Base-by-base conservation (phyloP, 2,888 invertebrate genomes). In the Maniola hyperantus region DNA sequence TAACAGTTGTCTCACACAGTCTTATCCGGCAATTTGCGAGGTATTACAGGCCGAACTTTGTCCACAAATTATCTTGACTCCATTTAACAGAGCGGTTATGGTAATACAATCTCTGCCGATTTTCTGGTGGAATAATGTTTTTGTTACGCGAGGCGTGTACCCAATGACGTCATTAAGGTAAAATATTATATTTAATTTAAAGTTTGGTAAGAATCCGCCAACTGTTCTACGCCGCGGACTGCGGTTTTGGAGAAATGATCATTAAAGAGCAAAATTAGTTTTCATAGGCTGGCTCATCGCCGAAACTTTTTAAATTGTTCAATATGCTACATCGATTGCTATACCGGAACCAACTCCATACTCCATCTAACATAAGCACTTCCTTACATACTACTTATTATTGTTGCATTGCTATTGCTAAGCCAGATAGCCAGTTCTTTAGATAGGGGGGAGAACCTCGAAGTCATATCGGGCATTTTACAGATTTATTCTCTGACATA, bases 1-100 rank as follows among this genome's bases (percentile, higher is more conserved):
- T 91, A 92, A 91, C 91, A 91, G 91, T 91, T 91, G 91, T 91
- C 91, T 90, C 90, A 88, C 91, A 89, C 91, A 89, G 91, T 91
- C 90, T 91, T 89, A 90, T 89, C 89, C 91, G 84, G 89, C 91
- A 92, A 92, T 92, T 92, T 92, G 91, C 90, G 89, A 91, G 89
- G 90, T 89, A 91, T 91, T 90, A 91, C 89, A 88, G 87, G 88
- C 86, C 88, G 82, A 92, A 92, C 88, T 91, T 91, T 79, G 85
- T 81, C 90, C 91, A 91, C 91, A 91, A 92, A 91, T 92, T 91
- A 91, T 90, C 89, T 86, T 81, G 87, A 90, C 88, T 91, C 86
- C 90, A 89, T 91, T 91, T 87, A 89, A 89, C 91, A 88, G 83
- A 88, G 89, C 87, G 87, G 89, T 91, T 91, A 92, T 91, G 91